Evolutionary conservation across 2,888 invertebrate genomes (phyloP), one percentile per base, ranked within the genome.

Genomic region (Perizoma affinitatum): DNA sequence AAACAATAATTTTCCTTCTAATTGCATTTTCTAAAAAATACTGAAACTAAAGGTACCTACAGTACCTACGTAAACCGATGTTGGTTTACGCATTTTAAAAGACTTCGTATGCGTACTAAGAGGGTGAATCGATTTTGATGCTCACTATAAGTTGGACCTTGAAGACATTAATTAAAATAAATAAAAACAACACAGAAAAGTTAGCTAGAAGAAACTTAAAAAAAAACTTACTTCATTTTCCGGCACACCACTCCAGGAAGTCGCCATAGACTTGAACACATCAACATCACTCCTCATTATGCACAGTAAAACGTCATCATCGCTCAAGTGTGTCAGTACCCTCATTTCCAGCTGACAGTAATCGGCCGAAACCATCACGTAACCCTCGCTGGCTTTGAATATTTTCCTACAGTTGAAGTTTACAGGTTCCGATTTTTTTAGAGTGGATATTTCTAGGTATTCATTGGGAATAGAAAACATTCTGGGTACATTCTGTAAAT

Each of bases 301-400:
- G 46, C 89, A 83, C 51, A 95, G 91, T 42, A 99, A 88, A 48
- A 93, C 92, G 6, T 85, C 70, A 87, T 99, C 99, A 66, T 94
- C 90, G 6, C 97, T 97, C 63, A 98, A 94, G 88, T 99, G 98
- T 11, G 99, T 97, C 72, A 99, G 90, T 61, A 99, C 95, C 71
- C 99, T 93, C 84, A 99, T 94, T 88, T 99, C 99, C 63, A 99
- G 83, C 86, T 99, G 99, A 73, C 98, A 98, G 88, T 98, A 99
- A 91, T 99, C 99, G 0, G 98, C 98, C 0, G 98, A 96, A 48
- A 99, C 85, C 56, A 99, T 89, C 48, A 96, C 86, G 65, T 89
- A 93, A 0, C 94, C 94, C 41, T 85, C 75, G 1, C 85, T 75
- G 0, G 96, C 94, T 65, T 92, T 86, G 82, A 97, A 97, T n/a